Conservation (phyloP, 2,888 invertebrate species). For the Crocallis elinguaria region DNA sequence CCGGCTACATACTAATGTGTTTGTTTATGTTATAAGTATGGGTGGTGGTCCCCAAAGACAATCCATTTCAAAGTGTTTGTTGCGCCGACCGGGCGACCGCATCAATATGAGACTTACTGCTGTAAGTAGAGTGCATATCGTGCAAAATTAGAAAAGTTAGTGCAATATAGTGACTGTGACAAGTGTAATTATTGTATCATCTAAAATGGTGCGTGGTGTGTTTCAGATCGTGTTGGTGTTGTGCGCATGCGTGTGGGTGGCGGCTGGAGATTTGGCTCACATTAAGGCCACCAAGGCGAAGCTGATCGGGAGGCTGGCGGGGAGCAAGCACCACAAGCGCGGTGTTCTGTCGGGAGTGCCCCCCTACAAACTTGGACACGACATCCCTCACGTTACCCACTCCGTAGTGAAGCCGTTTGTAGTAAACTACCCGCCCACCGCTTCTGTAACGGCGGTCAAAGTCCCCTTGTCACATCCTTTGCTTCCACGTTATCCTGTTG, state of each 20-base stretch:
- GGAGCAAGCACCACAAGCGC: slow-evolving; percentile 73
- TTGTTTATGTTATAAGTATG: slow-evolving; percentile 78
- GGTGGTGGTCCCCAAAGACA: slow-evolving; percentile 57
- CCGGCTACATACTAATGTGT: slow-evolving; percentile 72
- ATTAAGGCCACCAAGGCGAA: slow-evolving; percentile 62
- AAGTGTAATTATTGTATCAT: slow-evolving; percentile 21
- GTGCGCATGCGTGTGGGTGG: slow-evolving; percentile 61
- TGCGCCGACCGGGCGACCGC: slow-evolving; percentile 68
- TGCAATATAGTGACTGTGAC: slow-evolving; percentile 19
- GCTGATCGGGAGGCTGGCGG: slow-evolving; percentile 57
- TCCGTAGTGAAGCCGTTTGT: slow-evolving; percentile 77
- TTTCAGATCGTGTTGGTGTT: slow-evolving; percentile 75
- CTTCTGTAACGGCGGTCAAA: slow-evolving; percentile 74
- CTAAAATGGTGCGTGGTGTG: slow-evolving; percentile 55
- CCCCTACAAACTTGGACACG: slow-evolving; percentile 77
- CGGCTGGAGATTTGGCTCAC: slow-evolving; percentile 63
- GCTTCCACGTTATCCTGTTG: slow-evolving; percentile 59
- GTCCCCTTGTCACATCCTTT: slow-evolving; percentile 69
- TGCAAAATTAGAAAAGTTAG: slow-evolving; percentile 39
- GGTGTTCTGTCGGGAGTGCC: slow-evolving; percentile 72
- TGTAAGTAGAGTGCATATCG: slow-evolving; percentile 63
- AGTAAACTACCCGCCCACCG: slow-evolving; percentile 76
- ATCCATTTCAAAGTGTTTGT: slow-evolving; percentile 61
- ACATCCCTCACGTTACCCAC: slow-evolving; percentile 76
- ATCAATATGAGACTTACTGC: slow-evolving; percentile 63